Evolutionary conservation across 2,113 vertebrate species (phyloP).

Genomic region (Callospermophilus lateralis): DNA sequence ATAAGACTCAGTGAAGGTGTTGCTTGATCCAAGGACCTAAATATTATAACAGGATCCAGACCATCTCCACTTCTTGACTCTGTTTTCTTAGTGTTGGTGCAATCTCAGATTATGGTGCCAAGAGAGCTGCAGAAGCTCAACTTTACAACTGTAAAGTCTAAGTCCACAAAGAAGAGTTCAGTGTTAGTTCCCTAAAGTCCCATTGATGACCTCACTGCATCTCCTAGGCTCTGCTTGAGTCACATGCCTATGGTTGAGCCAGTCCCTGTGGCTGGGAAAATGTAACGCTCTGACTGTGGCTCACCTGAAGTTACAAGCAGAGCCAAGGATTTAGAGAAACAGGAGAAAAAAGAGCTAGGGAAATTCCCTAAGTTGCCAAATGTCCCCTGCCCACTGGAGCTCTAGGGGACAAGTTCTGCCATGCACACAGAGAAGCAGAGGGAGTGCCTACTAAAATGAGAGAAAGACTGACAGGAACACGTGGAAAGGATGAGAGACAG

Average conservation of each 20-base stretch:
- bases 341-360: not conserved
- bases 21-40: not conserved
- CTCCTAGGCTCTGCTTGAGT: not conserved
- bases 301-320: no score
- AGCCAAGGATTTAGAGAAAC: not conserved
- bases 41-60: not conserved
- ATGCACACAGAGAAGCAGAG: not conserved
- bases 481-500: not conserved
- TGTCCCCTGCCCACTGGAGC: no score
- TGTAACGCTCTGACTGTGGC: no score
- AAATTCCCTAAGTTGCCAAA: not conserved
- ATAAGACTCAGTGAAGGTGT: not conserved
- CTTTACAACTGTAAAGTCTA: not conserved
- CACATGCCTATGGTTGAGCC: no score
- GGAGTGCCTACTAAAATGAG: accelerated
- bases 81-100: not conserved
- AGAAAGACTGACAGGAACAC: not conserved
- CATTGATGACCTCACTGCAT: accelerated
- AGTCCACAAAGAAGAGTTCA: not conserved
- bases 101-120: not conserved
- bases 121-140: not conserved
- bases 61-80: not conserved
- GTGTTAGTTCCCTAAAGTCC: not conserved
- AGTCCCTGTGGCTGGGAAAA: no score
- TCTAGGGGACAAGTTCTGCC: accelerated